Percentiles rank a stretch among this genome's conserved stretches.
Conservation (phyloP, 2,797 vertebrate genomes). For the Orestias chungarensis region DNA sequence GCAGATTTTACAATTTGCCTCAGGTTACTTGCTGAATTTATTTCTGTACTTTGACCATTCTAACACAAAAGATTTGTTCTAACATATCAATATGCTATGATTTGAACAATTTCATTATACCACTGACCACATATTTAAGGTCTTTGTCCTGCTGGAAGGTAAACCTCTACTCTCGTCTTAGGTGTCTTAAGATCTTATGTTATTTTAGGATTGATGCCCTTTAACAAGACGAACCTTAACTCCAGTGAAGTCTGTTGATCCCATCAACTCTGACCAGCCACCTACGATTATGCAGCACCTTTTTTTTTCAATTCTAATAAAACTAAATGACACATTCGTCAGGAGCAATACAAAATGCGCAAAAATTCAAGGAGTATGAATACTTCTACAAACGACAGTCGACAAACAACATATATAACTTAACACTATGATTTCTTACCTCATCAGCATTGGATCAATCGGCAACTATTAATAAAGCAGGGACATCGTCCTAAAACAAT, state of each 20-base stretch:
- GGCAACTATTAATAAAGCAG: conserved; percentile 3
- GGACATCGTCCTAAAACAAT: neutral
- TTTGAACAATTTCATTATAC: neutral
- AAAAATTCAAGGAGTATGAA: neutral
- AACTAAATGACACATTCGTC: neutral
- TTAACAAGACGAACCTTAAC: neutral
- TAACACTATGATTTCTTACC: too few species aligned
- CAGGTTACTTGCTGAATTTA: neutral
- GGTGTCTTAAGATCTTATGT: neutral
- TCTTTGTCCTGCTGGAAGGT: neutral
- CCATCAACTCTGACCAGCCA: neutral
- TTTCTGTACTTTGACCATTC: neutral
- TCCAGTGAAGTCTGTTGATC: neutral
- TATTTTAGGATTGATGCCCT: neutral
- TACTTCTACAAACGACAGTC: neutral
- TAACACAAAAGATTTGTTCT: too few species aligned
- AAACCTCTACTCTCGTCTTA: neutral
- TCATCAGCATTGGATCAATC: conserved; percentile 13
- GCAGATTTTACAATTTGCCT: neutral
- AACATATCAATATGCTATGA: neutral
- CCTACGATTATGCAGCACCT: too few species aligned
- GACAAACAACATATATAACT: conserved; percentile 13
- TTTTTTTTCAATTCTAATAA: neutral
- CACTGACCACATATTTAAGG: too few species aligned
- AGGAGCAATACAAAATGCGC: neutral